phyloP scores from a whole-genome alignment of 2,888 invertebrate genomes.

The Conomelus anceps region DNA sequence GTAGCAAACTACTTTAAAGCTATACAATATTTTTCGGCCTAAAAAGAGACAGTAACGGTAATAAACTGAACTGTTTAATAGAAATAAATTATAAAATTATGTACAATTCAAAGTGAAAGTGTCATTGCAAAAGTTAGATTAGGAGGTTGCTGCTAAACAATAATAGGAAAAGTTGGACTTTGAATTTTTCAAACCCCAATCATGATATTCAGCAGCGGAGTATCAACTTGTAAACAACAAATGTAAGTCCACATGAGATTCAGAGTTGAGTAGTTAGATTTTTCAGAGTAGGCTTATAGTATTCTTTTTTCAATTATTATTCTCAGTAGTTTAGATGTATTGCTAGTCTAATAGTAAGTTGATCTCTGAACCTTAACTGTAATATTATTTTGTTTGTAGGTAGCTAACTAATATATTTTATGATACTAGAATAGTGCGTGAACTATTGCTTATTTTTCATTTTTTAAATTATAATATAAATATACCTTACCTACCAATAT shows the following conservation, averaged over 20 bases:
- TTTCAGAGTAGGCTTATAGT: not conserved
- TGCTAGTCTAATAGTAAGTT: not conserved
- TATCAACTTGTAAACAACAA: not conserved
- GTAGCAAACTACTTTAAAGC: not conserved
- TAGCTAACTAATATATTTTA: not conserved
- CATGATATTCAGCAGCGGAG: not conserved
- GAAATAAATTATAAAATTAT: not conserved
- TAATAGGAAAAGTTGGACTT: not conserved
- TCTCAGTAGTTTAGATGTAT: not conserved
- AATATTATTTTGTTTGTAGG: not conserved
- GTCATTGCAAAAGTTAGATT: not conserved
- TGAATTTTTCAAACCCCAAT: not conserved
- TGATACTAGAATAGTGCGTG: not conserved
- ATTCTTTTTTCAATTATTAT: not conserved
- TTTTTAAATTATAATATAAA: not conserved
- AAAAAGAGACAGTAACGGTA: not conserved
- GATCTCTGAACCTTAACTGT: not conserved
- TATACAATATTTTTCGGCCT: not conserved
- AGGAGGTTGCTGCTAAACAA: not conserved
- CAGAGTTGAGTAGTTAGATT: not conserved
- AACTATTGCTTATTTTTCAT: not conserved
- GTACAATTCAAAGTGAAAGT: not conserved
- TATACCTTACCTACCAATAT: not conserved
- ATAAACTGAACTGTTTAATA: not conserved
- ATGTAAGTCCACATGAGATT: not conserved